phyloP scores from a whole-genome alignment of 2,113 vertebrate genomes.

The Glaucidium brasilianum region DNA sequence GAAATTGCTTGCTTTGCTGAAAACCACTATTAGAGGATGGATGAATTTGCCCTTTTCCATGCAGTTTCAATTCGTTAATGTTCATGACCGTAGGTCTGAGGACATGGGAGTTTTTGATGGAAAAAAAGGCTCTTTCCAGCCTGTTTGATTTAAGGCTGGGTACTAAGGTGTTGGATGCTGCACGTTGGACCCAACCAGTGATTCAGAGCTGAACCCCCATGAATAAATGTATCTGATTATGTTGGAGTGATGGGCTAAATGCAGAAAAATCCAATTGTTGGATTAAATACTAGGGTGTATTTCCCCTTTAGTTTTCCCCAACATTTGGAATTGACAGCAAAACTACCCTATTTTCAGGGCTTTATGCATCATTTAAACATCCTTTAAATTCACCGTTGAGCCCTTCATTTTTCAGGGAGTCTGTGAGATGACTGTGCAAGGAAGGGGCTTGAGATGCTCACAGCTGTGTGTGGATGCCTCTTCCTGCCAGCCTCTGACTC shows the following conservation, averaged over 20 bases:
- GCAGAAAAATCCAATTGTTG: neutral
- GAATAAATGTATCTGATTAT: neutral
- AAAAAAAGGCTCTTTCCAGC: neutral
- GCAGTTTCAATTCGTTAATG: neutral
- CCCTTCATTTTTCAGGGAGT: neutral
- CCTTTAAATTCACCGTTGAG: neutral
- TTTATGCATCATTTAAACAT: neutral
- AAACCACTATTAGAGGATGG: neutral
- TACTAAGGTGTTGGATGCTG: neutral
- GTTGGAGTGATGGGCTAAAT: neutral
- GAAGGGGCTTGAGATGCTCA: neutral
- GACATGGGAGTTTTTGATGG: neutral
- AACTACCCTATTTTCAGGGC: neutral
- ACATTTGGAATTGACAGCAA: neutral
- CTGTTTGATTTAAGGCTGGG: neutral
- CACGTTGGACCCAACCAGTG: rapidly evolving
- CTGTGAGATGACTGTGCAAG: neutral
- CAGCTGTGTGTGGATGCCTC: neutral
- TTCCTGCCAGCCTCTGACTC: neutral
- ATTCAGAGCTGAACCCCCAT: neutral
- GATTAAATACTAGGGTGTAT: neutral
- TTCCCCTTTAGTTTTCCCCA: rapidly evolving
- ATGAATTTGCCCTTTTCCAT: neutral
- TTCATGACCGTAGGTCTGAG: rapidly evolving
- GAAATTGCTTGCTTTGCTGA: slow-evolving; percentile 9